phyloP scores from a whole-genome alignment of 2,888 invertebrate genomes.

The Drosophila affinis region DNA sequence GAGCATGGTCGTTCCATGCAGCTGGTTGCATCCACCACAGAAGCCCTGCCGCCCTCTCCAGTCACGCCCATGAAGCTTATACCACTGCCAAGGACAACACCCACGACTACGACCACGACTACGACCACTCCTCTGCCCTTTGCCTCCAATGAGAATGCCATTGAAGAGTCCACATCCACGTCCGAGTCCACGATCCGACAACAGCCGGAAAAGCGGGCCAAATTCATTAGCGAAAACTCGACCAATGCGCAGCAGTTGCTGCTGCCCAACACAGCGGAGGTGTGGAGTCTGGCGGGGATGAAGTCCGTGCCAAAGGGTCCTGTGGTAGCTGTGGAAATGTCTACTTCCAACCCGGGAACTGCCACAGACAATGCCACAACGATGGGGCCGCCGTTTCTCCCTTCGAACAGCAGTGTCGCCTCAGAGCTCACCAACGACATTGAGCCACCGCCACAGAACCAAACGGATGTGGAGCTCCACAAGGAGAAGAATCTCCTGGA shows the following conservation, averaged over 20 bases:
- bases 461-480: slow-evolving; percentile 46
- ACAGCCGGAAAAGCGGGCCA: slow-evolving; percentile 75
- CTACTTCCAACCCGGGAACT: not conserved
- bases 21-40: slow-evolving; percentile 47
- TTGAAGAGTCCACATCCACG: slow-evolving; percentile 50
- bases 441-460: slow-evolving; percentile 45
- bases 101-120: slow-evolving; percentile 24
- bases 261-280: slow-evolving; percentile 80
- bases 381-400: slow-evolving; percentile 9
- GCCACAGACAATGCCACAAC: slow-evolving; percentile 16
- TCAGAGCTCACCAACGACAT: slow-evolving; percentile 53
- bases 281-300: slow-evolving; percentile 81
- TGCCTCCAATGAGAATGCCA: slow-evolving; percentile 63
- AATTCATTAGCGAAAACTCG: slow-evolving; percentile 80
- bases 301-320: slow-evolving; percentile 69
- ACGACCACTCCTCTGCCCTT: slow-evolving; percentile 25
- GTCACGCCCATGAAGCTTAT: slow-evolving; percentile 70
- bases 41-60: slow-evolving; percentile 4
- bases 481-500: slow-evolving; percentile 80
- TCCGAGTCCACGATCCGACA: slow-evolving; percentile 16
- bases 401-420: slow-evolving; percentile 6
- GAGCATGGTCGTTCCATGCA: slow-evolving; percentile 66
- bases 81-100: slow-evolving; percentile 50
- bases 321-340: not conserved
- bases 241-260: slow-evolving; percentile 79